A percentile compares a stretch with the other conserved stretches of the same genome.
Conservation (phyloP, 53 echinoderm and acorn worm genomes). For the Apostichopus leukothele region DNA sequence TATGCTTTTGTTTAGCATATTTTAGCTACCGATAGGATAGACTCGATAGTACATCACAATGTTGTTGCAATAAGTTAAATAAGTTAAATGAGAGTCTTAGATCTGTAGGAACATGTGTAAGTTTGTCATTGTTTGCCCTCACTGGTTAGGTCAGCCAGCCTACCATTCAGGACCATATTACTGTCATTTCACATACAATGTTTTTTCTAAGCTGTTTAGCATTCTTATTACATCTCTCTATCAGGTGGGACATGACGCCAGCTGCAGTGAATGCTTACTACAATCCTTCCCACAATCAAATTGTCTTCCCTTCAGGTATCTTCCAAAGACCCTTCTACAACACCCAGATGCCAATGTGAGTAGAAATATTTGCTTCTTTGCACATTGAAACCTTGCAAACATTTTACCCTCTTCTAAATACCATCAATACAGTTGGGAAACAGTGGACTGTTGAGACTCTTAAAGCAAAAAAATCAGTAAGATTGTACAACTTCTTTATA, state of each 20-base stretch:
- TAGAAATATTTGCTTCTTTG: not conserved
- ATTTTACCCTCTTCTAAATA: too few relatives aligned
- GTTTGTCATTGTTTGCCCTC: too few relatives aligned
- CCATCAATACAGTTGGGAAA: too few relatives aligned
- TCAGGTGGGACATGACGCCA: constrained; percentile 82
- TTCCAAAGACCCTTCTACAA: constrained; percentile 81
- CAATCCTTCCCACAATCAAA: constrained; percentile 67
- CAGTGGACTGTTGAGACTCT: not conserved
- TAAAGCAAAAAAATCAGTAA: not conserved
- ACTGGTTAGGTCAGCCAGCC: too few relatives aligned
- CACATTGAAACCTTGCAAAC: too few relatives aligned
- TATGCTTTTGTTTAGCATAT: too few relatives aligned
- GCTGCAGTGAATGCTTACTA: constrained; percentile 88
- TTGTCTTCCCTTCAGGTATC: constrained; percentile 89
- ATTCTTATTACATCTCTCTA: not conserved
- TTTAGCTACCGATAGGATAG: too few relatives aligned
- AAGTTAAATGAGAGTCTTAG: too few relatives aligned
- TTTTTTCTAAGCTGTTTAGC: not conserved
- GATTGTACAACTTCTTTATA: not conserved
- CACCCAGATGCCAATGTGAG: constrained; percentile 62
- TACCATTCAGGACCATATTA: too few relatives aligned
- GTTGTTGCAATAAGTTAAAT: too few relatives aligned
- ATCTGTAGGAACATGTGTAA: too few relatives aligned
- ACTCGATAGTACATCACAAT: too few relatives aligned
- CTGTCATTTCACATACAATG: not conserved